Conservation (phyloP, 2,113 vertebrate genomes). For the Aegypius monachus region DNA sequence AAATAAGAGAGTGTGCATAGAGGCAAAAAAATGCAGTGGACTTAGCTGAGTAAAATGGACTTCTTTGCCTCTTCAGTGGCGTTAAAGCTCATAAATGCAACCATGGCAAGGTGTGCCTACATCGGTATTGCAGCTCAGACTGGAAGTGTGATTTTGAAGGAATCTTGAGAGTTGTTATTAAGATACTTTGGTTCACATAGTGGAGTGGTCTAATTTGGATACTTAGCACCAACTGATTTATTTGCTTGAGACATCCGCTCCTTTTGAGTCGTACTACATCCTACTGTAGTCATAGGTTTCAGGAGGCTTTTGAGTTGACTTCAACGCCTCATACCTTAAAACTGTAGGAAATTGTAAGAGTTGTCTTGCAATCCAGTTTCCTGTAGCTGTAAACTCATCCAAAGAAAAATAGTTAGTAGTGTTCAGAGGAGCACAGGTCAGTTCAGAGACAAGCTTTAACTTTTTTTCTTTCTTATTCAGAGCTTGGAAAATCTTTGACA, state of each 20-base stretch:
- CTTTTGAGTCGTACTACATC: not conserved
- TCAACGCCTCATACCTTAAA: not conserved
- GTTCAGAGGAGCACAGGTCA: conserved; percentile 37
- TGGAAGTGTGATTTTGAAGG: not conserved
- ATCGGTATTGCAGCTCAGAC: not conserved
- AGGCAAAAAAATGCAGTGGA: not conserved
- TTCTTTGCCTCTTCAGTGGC: not conserved
- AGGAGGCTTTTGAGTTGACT: not conserved
- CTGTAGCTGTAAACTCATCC: not conserved
- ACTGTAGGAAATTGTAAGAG: not conserved
- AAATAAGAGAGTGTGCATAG: not conserved
- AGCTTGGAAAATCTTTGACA: conserved; percentile 24
- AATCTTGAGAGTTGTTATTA: not conserved
- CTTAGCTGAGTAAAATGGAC: not conserved
- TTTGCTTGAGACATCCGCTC: not conserved
- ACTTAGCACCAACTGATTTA: not conserved
- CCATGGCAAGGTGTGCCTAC: not conserved
- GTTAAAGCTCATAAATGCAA: not conserved
- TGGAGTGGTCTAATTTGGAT: not conserved
- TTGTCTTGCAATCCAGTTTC: not conserved
- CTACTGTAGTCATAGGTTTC: not conserved
- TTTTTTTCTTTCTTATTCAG: not conserved
- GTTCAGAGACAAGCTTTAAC: not conserved
- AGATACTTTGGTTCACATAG: not conserved
- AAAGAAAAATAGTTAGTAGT: not conserved